A percentile compares a stretch with the other conserved stretches of the same genome.
phyloP scores from a whole-genome alignment of 2,113 vertebrate genomes.

The Coptodon rendalli region DNA sequence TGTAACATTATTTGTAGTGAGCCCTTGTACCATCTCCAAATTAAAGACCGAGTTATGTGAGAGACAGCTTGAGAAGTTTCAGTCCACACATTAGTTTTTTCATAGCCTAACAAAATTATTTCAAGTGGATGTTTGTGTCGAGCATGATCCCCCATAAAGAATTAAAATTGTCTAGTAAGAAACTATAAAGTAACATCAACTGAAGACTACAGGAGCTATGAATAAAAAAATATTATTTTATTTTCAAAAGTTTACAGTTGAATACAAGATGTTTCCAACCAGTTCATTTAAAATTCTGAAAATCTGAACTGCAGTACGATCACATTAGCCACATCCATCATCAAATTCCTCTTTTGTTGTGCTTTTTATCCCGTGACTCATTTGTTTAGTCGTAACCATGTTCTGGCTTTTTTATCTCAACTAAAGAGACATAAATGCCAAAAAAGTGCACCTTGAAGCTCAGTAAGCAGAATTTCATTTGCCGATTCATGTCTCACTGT shows the following conservation, averaged over 20 bases:
- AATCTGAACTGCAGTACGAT: too few species aligned
- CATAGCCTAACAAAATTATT: neutral
- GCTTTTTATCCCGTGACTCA: too few species aligned
- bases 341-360: too few species aligned
- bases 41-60: neutral
- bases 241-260: neutral
- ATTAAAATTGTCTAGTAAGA: neutral
- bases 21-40: neutral
- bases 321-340: too few species aligned
- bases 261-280: neutral
- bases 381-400: neutral
- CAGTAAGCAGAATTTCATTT: neutral
- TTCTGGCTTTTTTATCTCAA: neutral
- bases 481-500: too few species aligned
- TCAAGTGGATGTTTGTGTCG: neutral
- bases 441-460: neutral
- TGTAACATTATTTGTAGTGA: neutral
- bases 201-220: neutral
- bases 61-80: neutral
- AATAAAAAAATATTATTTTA: neutral
- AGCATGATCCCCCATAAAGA: neutral
- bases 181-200: neutral
- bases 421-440: neutral
- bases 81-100: neutral
- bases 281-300: neutral